Evolutionary conservation across 2,888 invertebrate genomes (phyloP).

Genomic region (Pristionchus maxplancki): DNA sequence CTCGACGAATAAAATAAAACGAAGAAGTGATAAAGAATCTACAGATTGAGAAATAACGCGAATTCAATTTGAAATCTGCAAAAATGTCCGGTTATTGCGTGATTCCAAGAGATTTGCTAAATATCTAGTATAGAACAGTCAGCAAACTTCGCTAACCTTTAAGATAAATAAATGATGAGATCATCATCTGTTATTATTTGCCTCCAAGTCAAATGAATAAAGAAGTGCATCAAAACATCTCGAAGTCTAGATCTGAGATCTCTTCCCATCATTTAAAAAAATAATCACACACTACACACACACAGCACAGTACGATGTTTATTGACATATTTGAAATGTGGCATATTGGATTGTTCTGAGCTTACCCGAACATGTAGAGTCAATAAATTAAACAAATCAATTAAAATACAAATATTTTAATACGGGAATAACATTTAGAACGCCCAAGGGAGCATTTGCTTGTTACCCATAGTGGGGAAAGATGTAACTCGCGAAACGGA

Average conservation of each 20-base stretch:
- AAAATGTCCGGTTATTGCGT: background rate
- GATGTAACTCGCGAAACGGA: background rate
- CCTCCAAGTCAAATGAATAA: background rate
- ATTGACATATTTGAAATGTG: too few relatives aligned
- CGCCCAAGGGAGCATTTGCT: background rate
- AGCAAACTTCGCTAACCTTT: background rate
- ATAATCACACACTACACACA: too few relatives aligned
- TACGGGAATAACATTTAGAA: too few relatives aligned
- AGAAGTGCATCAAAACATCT: background rate
- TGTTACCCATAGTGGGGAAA: background rate
- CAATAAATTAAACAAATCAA: background rate
- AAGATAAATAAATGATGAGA: background rate
- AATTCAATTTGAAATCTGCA: too few relatives aligned
- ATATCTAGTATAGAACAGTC: background rate
- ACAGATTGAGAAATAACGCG: background rate
- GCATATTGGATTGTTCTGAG: too few relatives aligned
- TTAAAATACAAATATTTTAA: background rate
- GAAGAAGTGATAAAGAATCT: too few relatives aligned
- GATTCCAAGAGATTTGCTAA: background rate
- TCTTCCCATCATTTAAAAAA: background rate
- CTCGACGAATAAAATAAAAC: too few relatives aligned
- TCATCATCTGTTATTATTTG: background rate
- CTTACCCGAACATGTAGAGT: background rate
- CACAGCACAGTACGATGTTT: too few relatives aligned
- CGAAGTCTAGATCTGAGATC: background rate